Conservation (phyloP, 2,113 vertebrate species). For the Otolemur garnettii region DNA sequence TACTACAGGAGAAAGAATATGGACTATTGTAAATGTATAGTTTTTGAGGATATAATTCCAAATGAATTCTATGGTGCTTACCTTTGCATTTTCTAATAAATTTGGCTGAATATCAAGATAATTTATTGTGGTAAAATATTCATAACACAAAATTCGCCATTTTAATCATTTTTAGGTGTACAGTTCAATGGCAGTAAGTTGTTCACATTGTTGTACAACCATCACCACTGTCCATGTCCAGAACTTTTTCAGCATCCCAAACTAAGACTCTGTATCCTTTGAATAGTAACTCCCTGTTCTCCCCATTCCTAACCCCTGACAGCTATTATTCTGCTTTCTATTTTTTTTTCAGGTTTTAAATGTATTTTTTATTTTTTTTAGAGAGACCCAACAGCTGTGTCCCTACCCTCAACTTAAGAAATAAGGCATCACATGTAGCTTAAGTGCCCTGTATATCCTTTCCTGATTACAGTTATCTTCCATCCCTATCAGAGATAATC, state of each 20-base stretch:
- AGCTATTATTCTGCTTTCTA: slow-evolving; percentile 31
- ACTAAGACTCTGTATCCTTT: background rate
- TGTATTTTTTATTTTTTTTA: slow-evolving; percentile 21
- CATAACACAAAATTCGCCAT: background rate
- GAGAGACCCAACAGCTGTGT: slow-evolving; percentile 11
- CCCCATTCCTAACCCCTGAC: background rate
- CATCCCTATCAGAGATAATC: slow-evolving; percentile 30
- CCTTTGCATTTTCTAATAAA: background rate
- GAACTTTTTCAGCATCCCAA: slow-evolving; percentile 23
- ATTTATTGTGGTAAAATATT: background rate
- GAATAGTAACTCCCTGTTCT: background rate
- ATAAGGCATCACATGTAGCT: background rate
- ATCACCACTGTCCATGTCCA: background rate
- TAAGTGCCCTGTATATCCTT: background rate
- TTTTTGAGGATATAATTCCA: background rate
- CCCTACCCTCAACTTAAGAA: background rate
- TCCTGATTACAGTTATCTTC: slow-evolving; percentile 48
- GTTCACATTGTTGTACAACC: background rate
- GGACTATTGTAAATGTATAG: background rate
- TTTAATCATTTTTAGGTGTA: background rate
- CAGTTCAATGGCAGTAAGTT: background rate
- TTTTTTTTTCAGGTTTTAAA: background rate
- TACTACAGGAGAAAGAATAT: background rate
- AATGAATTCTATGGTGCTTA: background rate
- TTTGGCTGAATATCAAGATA: background rate